A percentile compares a stretch with the other conserved stretches of the same genome.
Evolutionary conservation across 1,140 invertebrate genomes (phyloP).

Genomic region (Dendrolimus kikuchii): DNA sequence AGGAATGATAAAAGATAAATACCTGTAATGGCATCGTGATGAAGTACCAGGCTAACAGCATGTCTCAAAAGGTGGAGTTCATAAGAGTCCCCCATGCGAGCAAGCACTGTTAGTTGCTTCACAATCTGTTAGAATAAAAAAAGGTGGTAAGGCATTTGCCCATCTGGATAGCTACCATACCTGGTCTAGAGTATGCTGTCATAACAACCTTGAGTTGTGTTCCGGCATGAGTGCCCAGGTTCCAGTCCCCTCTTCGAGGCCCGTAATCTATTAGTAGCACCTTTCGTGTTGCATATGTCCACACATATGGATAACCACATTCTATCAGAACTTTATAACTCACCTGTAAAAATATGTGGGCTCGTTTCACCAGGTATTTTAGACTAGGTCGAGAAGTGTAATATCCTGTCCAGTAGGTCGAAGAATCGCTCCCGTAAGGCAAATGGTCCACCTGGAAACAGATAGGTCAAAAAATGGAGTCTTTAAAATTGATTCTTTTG

Average conservation of each 20-base stretch:
- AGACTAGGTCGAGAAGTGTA: conserved; percentile 82
- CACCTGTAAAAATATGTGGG: conserved; percentile 80
- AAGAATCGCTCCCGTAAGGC: conserved; percentile 81
- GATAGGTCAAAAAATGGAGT: background rate
- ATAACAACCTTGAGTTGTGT: too few relatives aligned
- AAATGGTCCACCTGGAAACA: conserved; percentile 77
- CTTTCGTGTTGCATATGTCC: too few relatives aligned
- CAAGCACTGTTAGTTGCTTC: conserved; percentile 58
- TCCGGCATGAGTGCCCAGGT: too few relatives aligned
- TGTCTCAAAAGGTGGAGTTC: conserved; percentile 51
- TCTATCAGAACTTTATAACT: conserved; percentile 3
- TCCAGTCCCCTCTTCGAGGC: too few relatives aligned
- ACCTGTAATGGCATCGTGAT: conserved; percentile 80
- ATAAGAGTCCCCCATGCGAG: conserved; percentile 30
- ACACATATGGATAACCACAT: background rate
- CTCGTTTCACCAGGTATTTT: conserved; percentile 76
- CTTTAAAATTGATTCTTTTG: too few relatives aligned
- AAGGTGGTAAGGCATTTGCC: background rate
- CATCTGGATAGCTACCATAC: too few relatives aligned
- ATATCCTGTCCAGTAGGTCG: conserved; percentile 89
- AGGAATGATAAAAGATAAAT: too few relatives aligned
- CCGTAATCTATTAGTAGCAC: background rate
- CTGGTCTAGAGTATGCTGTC: too few relatives aligned
- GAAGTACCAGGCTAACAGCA: conserved; percentile 78
- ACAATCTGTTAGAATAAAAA: conserved; percentile 36